Base-by-base conservation (phyloP, 2,888 invertebrate genomes). In the Beris chalybata region DNA sequence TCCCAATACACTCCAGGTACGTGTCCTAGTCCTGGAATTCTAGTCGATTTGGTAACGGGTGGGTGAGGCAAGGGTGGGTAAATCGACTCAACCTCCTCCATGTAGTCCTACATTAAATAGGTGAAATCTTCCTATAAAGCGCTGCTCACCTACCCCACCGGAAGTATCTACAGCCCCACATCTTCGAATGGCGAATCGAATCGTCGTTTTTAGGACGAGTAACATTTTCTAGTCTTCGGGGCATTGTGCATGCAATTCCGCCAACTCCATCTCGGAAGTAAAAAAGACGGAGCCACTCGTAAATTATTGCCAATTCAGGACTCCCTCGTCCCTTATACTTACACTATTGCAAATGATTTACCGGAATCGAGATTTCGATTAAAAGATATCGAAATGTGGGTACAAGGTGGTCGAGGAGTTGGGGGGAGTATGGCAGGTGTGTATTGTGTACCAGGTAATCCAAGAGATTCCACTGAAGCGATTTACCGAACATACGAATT, bases 1-100 rank as follows among this genome's bases (percentile, higher is more conserved):
- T 69, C 66, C 65, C 69, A 64, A 66, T 69, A 69, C 64, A 64
- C 31, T 47, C 15, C 15, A 55, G 30, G n/a, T 63, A 44, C 44
- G 52, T 43, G 63, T 22, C 3, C 22, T 12, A 29, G 43, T 38
- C 15, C 30, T 45, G 6, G 13, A 15, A 22, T 22, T 15, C 13
- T 48, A 13, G 15, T 22, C 12, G 53, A 6, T 12, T 5, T 53
- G 12, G 15, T 7, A 13, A 7, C 2, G 4, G 15, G 12, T 12
- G 22, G 22, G 22, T 22, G 22, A 22, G 22, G 22, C 22, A 3
- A 22, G 22, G 22, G 22, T 22, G 22, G 22, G 22, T 3, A 22
- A 22, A 22, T 22, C 22, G 1, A 22, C 22, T 22, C 22, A 2
- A 22, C 22, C 22, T 22, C 22, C 22, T 22, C 22, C 2, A 22